Base-by-base conservation (phyloP, 2,113 vertebrate species). In the Apteryx mantelli region DNA sequence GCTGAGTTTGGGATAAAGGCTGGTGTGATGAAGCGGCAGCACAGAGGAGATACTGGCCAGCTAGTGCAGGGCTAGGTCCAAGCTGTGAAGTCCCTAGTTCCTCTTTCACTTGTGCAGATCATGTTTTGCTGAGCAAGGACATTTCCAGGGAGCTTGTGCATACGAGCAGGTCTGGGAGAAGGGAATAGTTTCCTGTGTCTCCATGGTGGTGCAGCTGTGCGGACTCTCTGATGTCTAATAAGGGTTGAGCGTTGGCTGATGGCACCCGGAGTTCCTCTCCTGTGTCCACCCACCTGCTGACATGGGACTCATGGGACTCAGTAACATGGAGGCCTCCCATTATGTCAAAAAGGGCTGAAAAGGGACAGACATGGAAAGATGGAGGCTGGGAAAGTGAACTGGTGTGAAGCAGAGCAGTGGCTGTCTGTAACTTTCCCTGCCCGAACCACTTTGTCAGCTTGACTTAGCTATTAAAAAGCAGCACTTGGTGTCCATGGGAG, bases 71-170 rank as follows among this genome's bases (percentile, higher is more conserved):
- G 53, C 30, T 68, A 42, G 38, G 34, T 36, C 55, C 44, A 61
- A 58, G 79, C 26, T 52, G 34, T 17, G 56, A 38, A 88, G 75
- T 30, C 30, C n/a, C n/a, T 32, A 11, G 56, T 20, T 60, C 30
- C 56, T 60, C 30, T 60, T 1, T 38, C 10, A 1, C 40, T 52
- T 4, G 40, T 2, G 40, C 11, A 20, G 71, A 16, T 38, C 50
- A 5, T 38, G 50, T 50, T 38, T 58, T 42, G 34, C 38, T 40
- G 3, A 52, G 48, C 6, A 11, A 32, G 42, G 85, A 18, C 38
- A 63, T 20, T 40, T 17, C 46, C 53, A 2, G 0, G 3, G 1
- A 46, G 21, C 3, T 44, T 1, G 34, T 3, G 26, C 36, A 8
- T 28, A 40, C 50, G 11, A 50, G 28, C 55, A 12, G 64, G n/a